A percentile compares a stretch with the other conserved stretches of the same genome.
Evolutionary conservation across 2,113 vertebrate species (phyloP).

Genomic region (Xenopus laevis): DNA sequence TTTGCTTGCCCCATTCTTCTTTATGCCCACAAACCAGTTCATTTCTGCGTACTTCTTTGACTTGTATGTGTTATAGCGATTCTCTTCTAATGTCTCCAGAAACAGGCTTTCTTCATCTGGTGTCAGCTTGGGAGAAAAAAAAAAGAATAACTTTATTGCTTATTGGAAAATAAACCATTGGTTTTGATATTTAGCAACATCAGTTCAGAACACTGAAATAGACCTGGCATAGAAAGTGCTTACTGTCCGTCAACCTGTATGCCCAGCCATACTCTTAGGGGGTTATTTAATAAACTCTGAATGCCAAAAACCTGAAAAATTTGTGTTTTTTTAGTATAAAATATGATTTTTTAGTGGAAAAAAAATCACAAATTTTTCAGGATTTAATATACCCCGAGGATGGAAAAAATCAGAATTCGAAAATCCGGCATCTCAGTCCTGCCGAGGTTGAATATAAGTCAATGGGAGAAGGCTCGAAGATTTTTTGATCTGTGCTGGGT

Average conservation of each 20-base stretch:
- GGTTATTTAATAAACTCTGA: not conserved
- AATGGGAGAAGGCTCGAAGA: too few species aligned
- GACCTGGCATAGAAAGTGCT: slow-evolving; percentile 25
- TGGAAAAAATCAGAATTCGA: too few species aligned
- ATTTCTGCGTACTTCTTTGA: slow-evolving; percentile 78
- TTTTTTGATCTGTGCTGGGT: too few species aligned
- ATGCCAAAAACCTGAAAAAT: too few species aligned
- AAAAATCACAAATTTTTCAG: too few species aligned
- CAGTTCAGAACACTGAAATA: slow-evolving; percentile 14
- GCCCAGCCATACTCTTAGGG: slow-evolving; percentile 23
- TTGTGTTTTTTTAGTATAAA: slow-evolving; percentile 76
- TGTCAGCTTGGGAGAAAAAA: slow-evolving; percentile 61
- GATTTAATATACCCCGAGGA: too few species aligned
- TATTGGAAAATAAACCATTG: slow-evolving; percentile 6
- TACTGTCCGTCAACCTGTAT: slow-evolving; percentile 29
- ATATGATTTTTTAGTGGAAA: slow-evolving; percentile 82
- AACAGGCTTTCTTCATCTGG: slow-evolving; percentile 85
- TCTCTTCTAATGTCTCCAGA: slow-evolving; percentile 82
- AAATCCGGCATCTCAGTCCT: too few species aligned
- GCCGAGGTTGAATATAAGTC: too few species aligned
- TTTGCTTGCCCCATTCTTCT: slow-evolving; percentile 82
- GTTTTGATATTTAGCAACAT: slow-evolving; percentile 33
- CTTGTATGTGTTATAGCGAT: slow-evolving; percentile 86
- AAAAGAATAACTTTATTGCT: slow-evolving; percentile 18
- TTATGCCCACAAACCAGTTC: slow-evolving; percentile 86